These are phyloP conservation scores for Delia radicum DNA, from an alignment of 1,140 invertebrate species.

Conservation along the genomic window DNA sequence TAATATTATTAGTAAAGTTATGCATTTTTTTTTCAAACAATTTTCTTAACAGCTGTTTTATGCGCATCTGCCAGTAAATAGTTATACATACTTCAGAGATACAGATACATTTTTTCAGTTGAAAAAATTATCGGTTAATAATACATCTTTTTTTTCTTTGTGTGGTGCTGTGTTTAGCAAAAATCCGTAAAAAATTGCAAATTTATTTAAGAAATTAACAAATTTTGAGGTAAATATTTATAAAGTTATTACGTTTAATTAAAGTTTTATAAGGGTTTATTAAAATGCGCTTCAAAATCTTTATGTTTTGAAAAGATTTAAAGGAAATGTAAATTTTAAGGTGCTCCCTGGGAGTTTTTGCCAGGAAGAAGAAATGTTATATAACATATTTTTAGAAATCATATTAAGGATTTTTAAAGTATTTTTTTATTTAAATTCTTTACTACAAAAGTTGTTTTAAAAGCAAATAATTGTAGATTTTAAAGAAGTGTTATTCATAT, in stretches of 20 bases:
- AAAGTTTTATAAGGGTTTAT: background rate
- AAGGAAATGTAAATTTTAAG: background rate
- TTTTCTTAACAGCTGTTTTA: background rate
- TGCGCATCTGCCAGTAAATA: background rate
- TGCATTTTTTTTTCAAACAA: background rate
- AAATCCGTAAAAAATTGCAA: slow-evolving; percentile 55
- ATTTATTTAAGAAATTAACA: slow-evolving; percentile 55
- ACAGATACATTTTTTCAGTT: slow-evolving; percentile 27
- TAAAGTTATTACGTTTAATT: background rate
- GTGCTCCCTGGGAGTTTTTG: too few species aligned
- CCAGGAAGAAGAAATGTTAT: too few species aligned
- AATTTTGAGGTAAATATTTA: slow-evolving; percentile 49
- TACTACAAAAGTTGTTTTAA: too few species aligned
- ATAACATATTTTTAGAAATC: too few species aligned
- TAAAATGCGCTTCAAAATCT: background rate
- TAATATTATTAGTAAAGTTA: background rate
- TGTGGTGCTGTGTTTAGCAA: slow-evolving; percentile 41
- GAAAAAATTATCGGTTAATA: slow-evolving; percentile 39
- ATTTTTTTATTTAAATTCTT: too few species aligned
- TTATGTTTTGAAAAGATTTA: background rate
- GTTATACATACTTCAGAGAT: slow-evolving; percentile 25
- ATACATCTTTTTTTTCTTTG: slow-evolving; percentile 52
- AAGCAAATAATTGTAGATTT: too few species aligned
- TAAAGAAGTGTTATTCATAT: too few species aligned
- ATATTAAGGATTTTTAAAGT: too few species aligned